Conservation (phyloP, 2,888 invertebrate genomes). For the Drosophila leonis region DNA sequence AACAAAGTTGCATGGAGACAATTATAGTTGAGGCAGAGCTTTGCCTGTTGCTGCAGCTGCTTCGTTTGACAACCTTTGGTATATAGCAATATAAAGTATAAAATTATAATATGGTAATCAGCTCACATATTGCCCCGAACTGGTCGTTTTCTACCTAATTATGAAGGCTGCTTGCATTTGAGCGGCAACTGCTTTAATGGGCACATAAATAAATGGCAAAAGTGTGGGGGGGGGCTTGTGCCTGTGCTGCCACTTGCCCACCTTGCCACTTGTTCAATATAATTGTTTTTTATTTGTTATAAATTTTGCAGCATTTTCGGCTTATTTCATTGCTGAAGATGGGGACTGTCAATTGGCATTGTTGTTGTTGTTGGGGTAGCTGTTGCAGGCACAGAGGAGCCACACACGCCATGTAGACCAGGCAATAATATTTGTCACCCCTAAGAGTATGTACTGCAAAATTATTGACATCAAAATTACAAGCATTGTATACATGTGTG, state of each 20-base stretch:
- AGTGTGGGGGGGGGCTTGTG: background rate
- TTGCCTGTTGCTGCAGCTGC: too few species aligned
- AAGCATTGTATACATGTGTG: conserved; percentile 32
- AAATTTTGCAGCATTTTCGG: conserved; percentile 49
- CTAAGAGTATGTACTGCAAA: conserved; percentile 64
- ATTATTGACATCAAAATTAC: conserved; percentile 78
- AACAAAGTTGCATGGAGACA: too few species aligned
- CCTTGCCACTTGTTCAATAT: conserved; percentile 26
- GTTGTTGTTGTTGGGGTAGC: background rate
- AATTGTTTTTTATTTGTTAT: conserved; percentile 56
- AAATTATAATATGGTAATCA: background rate
- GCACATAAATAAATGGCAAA: conserved; percentile 8
- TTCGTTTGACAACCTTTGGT: too few species aligned
- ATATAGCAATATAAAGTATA: too few species aligned
- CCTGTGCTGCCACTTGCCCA: background rate
- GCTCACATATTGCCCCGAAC: background rate
- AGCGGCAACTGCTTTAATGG: conserved; percentile 1
- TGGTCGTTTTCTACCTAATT: background rate
- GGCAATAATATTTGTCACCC: conserved; percentile 66
- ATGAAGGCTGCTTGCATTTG: background rate
- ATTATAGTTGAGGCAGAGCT: too few species aligned
- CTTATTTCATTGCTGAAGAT: conserved; percentile 37
- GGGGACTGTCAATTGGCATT: conserved; percentile 9
- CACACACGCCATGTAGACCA: conserved; percentile 43
- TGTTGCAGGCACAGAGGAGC: conserved; percentile 22